Evolutionary conservation across 1,140 invertebrate genomes (phyloP), one percentile per base, ranked within the genome.

Genomic region (Trialeurodes vaporariorum): DNA sequence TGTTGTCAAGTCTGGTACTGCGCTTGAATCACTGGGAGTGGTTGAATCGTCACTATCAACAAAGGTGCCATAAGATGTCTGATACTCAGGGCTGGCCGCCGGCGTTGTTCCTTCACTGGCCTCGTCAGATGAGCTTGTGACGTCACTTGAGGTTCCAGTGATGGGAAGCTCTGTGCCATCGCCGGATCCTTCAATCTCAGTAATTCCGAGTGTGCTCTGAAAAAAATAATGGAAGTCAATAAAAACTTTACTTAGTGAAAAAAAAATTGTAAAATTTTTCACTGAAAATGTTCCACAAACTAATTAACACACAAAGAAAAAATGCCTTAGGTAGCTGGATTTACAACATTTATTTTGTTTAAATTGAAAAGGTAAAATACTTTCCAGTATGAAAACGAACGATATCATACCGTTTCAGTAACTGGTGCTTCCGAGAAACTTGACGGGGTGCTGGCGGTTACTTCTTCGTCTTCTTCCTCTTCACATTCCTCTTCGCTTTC

Each of bases 391-490:
- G n/a, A n/a, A n/a, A n/a, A n/a, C n/a, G n/a, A n/a, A n/a, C n/a
- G n/a, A n/a, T n/a, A n/a, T n/a, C n/a, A n/a, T 49, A 49, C 34
- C 34, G 17, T 49, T 49, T 49, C 34, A 17, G 34, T 49, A 17
- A 49, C 34, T 9, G 34, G 17, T 49, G 5, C 34, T n/a, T n/a
- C 27, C 25, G 25, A 67, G 59, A 26, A 59, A 68, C 26, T 69
- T 58, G 22, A 66, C 70, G 40, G 70, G 64, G 58, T 67, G 13
- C 34, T 60, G 21, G 64, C 68, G 61, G 59, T 68, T 25, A 61
- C 61, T 11, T 82, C 81, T 62, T 72, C 70, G 71, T 78, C 79
- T 66, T 83, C 81, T 65, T 79, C 81, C 59, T 81, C 79, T 67
- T 75, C 76, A 63, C 75, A 76, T 61, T 71, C 75, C 71, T 77